Conservation (phyloP, 1,140 invertebrate genomes). For the Cataglyphis hispanica region DNA sequence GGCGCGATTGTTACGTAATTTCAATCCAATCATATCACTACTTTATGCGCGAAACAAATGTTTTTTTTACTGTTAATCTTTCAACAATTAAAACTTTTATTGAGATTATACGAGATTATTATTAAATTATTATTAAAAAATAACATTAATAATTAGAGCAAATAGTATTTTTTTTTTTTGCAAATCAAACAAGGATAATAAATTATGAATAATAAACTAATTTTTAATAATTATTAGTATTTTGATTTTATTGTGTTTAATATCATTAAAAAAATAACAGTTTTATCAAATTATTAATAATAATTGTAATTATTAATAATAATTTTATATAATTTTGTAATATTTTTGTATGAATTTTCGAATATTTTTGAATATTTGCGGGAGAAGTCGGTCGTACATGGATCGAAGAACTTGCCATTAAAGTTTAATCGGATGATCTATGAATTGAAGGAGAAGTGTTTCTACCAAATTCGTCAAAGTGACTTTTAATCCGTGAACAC, state of each 20-base stretch:
- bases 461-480: neutral
- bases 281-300: neutral
- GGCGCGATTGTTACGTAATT: conserved; percentile 12
- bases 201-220: neutral
- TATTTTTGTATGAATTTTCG: too few relatives aligned
- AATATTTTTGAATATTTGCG: neutral
- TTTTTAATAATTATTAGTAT: neutral
- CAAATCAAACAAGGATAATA: neutral
- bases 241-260: neutral
- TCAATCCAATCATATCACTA: conserved; percentile 2
- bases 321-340: too few relatives aligned
- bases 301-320: neutral
- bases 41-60: neutral
- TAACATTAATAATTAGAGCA: neutral
- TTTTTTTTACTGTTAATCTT: neutral
- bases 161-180: neutral
- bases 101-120: neutral
- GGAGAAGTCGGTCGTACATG: neutral
- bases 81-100: neutral
- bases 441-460: neutral
- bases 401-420: too few relatives aligned
- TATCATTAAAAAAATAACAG: neutral
- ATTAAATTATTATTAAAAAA: conserved; percentile 23
- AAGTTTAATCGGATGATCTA: neutral
- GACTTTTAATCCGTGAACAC: neutral